Evolutionary conservation across 2,797 vertebrate species (phyloP).

Genomic region (Acipenser ruthenus): DNA sequence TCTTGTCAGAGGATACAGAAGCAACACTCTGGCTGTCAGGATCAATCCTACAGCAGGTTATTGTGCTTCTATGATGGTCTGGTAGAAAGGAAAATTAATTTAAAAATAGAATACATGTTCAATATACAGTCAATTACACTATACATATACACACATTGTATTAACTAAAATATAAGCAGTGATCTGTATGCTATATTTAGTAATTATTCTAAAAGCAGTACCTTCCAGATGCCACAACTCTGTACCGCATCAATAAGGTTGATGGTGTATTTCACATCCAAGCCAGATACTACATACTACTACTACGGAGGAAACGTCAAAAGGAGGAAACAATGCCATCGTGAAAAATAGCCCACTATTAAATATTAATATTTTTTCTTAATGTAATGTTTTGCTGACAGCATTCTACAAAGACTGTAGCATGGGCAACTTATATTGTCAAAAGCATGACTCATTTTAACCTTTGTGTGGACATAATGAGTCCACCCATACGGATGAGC

Average conservation of each 20-base stretch:
- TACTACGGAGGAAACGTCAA: constrained; percentile 51
- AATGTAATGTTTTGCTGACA: too few species aligned
- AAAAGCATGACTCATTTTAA: too few species aligned
- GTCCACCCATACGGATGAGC: too few species aligned
- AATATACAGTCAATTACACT: too few species aligned
- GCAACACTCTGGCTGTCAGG: constrained; percentile 51
- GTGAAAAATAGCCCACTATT: constrained; percentile 50
- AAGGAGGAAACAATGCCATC: constrained; percentile 54
- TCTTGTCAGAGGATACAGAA: constrained; percentile 56
- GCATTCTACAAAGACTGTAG: too few species aligned
- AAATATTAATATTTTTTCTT: background rate
- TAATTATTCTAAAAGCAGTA: constrained; percentile 20
- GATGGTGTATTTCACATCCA: constrained; percentile 45
- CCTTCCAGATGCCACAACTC: constrained; percentile 39
- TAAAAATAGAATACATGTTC: too few species aligned
- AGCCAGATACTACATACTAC: constrained; percentile 44
- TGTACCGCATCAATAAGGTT: constrained; percentile 42
- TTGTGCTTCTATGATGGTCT: constrained; percentile 58
- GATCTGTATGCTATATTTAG: too few species aligned
- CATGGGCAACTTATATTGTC: too few species aligned
- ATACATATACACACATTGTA: too few species aligned
- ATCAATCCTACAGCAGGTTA: constrained; percentile 63
- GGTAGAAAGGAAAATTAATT: background rate
- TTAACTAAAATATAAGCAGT: too few species aligned
- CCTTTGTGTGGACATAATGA: too few species aligned